Evolutionary conservation across 1,140 invertebrate genomes (phyloP).

Genomic region (Ectropis grisescens): DNA sequence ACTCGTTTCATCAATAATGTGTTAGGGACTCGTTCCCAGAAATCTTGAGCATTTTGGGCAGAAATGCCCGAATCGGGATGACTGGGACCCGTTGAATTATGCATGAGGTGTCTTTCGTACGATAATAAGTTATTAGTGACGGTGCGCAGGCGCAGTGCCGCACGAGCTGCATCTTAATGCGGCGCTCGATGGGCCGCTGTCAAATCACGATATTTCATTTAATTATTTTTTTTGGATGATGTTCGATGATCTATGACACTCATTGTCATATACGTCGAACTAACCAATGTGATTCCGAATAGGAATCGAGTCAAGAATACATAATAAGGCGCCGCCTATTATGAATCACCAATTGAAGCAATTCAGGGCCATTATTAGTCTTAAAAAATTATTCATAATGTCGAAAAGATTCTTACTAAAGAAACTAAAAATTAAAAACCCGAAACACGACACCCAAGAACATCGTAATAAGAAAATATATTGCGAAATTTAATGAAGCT

Average conservation of each 20-base stretch:
- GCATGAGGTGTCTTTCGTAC: conserved; percentile 36
- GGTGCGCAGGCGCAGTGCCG: conserved; percentile 40
- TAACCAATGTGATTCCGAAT: conserved; percentile 15
- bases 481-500: conserved; percentile 18
- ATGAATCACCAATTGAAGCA: neutral
- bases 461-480: no score
- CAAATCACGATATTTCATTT: conserved; percentile 45
- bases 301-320: conserved; percentile 5
- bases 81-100: conserved; percentile 55
- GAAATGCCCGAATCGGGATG: conserved; percentile 44
- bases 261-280: conserved; percentile 8
- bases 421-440: no score
- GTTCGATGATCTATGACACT: conserved; percentile 22
- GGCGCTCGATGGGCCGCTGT: conserved; percentile 30
- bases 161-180: conserved; percentile 63
- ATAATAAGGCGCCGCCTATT: neutral
- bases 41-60: no score
- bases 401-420: no score
- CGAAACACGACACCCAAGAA: no score
- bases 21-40: no score
- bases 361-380: no score
- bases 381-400: no score
- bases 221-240: conserved; percentile 34
- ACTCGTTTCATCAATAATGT: no score
- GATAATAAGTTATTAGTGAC: conserved; percentile 52